Evolutionary conservation across 2,888 invertebrate genomes (phyloP).

Genomic region (Melinopterus prodromus): DNA sequence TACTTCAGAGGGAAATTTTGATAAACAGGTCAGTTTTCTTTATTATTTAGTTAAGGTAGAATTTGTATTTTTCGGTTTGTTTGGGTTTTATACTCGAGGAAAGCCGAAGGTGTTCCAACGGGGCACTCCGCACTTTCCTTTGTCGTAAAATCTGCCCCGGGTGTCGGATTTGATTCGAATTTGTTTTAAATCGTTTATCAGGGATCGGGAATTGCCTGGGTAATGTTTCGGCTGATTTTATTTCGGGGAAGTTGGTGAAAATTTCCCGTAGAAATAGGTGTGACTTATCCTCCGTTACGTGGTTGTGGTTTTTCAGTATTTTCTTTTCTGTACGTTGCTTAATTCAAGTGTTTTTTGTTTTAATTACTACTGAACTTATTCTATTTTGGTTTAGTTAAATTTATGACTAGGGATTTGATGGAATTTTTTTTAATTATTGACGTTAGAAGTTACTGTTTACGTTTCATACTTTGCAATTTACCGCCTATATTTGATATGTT

Average conservation of each 20-base stretch:
- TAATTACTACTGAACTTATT: too few species aligned
- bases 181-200: not conserved
- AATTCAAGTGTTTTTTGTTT: too few species aligned
- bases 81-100: not conserved
- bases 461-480: too few species aligned
- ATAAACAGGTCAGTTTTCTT: not conserved
- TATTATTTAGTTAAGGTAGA: not conserved
- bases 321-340: not conserved
- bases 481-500: too few species aligned
- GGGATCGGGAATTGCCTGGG: not conserved
- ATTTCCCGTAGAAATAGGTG: not conserved
- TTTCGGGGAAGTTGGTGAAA: not conserved
- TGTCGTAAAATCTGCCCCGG: not conserved
- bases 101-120: not conserved
- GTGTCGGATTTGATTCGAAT: not conserved
- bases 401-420: too few species aligned
- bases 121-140: not conserved
- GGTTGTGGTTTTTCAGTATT: not conserved
- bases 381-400: too few species aligned
- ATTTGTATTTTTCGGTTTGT: not conserved
- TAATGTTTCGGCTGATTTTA: not conserved
- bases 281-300: not conserved
- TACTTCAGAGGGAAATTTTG: not conserved
- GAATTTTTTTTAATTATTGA: too few species aligned
- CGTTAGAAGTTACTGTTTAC: too few species aligned